A percentile compares a stretch with the other conserved stretches of the same genome.
Conservation (phyloP, 1,140 invertebrate species). For the Drosophila oshimai region DNA sequence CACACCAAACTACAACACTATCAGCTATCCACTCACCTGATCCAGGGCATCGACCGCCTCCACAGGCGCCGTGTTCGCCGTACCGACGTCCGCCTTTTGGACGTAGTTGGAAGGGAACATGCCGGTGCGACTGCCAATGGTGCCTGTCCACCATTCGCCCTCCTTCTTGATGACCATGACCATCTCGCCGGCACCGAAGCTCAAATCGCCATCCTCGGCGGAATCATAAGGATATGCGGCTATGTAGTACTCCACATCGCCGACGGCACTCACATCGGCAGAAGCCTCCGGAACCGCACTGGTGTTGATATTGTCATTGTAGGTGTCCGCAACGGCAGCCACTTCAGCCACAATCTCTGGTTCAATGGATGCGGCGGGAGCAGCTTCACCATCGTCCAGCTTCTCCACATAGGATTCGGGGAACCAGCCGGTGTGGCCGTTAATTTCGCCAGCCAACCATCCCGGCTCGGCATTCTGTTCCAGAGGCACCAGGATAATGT, state of each 20-base stretch:
- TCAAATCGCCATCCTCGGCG: constrained; percentile 94
- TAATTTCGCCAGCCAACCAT: constrained; percentile 97
- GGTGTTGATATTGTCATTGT: constrained; percentile 55
- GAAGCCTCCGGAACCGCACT: background rate
- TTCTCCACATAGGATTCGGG: constrained; percentile 97
- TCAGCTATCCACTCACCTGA: constrained; percentile 47
- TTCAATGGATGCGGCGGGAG: background rate
- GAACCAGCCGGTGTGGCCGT: constrained; percentile 96
- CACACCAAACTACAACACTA: background rate
- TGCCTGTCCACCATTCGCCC: constrained; percentile 99
- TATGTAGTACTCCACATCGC: constrained; percentile 90
- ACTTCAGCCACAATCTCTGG: constrained; percentile 10
- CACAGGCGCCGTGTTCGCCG: constrained; percentile 18
- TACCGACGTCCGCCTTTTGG: constrained; percentile 83
- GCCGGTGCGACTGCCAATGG: constrained; percentile 90
- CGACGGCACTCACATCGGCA: constrained; percentile 30
- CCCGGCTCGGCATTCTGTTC: constrained; percentile 96
- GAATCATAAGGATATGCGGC: constrained; percentile 94
- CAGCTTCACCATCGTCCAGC: constrained; percentile 84
- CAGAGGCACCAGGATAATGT: constrained; percentile 94
- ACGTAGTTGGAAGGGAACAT: constrained; percentile 99
- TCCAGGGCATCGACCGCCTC: constrained; percentile 37
- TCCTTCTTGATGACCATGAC: constrained; percentile 94
- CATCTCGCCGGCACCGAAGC: constrained; percentile 94
- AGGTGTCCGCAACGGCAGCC: constrained; percentile 32